Base-by-base conservation (phyloP, 2,888 invertebrate species). In the Acholoe squamosa region DNA sequence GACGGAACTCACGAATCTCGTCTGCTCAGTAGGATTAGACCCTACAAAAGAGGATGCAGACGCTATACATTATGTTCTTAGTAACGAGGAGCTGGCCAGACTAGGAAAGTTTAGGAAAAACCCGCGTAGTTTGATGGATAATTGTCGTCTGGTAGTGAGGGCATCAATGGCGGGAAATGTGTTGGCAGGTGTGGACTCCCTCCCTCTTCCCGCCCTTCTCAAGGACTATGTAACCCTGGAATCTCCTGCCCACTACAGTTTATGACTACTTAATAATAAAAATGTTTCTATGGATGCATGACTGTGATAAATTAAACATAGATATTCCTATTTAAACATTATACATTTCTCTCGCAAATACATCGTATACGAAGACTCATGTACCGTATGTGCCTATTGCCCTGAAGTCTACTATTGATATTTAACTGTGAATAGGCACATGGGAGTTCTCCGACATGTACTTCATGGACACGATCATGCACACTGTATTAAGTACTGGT, bases 111-210 rank as follows among this genome's bases (percentile, higher is more conserved):
- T 86, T 22, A 22, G 28, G 16, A 54, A 52, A 10, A 54, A 52
- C 54, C 86, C 86, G 14, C 52, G 86, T 19, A 86, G 86, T 28
- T 54, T 86, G 28, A 86, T 86, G 86, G 86, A 56, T 54, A 52
- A 31, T 54, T 86, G 86, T 54, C 52, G 86, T n/a, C 33, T 54
- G 33, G 28, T 0, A 1, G 56, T 86, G 12, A 51, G 86, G 10
- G 25, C 86, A 1, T 52, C 14, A 28, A 16, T 86, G 28, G n/a
- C 86, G 10, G 86, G 86, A 22, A 86, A 86, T 28, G 86, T 86
- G 14, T 54, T 86, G n/a, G 52, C 86, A n/a, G 14, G 19, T n/a
- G 22, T 12, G 0, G 31, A 86, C 10, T 0, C 25, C 12, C 54
- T 86, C 14, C 86, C 86, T 16, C 56, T 86, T 3, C 86, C 86